Base-by-base conservation (phyloP, 2,113 vertebrate species). In the Xenopus borealis region DNA sequence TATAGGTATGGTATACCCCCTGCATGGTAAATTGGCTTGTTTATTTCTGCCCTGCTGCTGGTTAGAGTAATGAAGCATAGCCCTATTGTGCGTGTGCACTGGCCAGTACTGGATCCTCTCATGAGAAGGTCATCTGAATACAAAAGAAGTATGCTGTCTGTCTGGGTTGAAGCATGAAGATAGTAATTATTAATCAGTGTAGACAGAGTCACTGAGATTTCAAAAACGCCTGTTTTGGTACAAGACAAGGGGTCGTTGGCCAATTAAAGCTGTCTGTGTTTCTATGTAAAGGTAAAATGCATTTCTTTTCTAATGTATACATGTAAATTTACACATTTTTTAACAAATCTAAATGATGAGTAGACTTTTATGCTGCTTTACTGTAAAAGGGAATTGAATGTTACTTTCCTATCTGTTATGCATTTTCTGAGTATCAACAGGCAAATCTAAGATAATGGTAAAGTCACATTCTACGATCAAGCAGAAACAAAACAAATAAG, bases 21-120 rank as follows among this genome's bases (percentile, higher is more conserved):
- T 82, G 88, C 40, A 12, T 44, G 12, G 19, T 58, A 30, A 50
- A 10, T 4, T 44, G 13, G 16, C 52, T 78, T 86, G 88, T 90
- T 91, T 86, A 85, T 87, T 85, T 84, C 77, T 85, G 20, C 80
- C 91, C 89, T 80, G 88, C 89, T 88, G 91, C 82, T 89, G 91
- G 92, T 93, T 89, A 89, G 94, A 87, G 94, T 96, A 96, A 95
- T 96, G 95, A 95, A 94, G 92, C 93, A 84, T 86, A 94, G 94
- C 90, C 65, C 82, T 88, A 90, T 97, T 98, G 94, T 98, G 87
- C 83, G 79, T 92, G 93, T 91, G 91, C 87, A 81, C 82, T 90
- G 92, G 92, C 91, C 72, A 84, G 91, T 75, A 90, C 87, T 88
- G 83, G 83, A 85, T 74, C 72, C 20, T 79, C 86, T 7, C 88